Evolutionary conservation across 2,113 vertebrate species (phyloP).

Genomic region (Peucedramus taeniatus): DNA sequence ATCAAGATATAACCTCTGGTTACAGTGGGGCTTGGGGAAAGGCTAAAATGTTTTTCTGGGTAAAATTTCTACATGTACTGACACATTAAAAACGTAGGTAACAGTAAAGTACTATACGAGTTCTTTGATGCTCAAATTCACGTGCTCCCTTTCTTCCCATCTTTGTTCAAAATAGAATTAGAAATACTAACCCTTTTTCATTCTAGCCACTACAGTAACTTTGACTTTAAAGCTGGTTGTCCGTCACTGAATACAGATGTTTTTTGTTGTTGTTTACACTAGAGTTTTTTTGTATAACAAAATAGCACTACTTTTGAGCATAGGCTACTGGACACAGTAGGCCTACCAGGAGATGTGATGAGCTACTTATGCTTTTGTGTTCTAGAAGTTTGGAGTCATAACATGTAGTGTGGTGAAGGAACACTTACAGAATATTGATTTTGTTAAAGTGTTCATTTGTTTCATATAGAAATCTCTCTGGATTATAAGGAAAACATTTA

Average conservation of each 20-base stretch:
- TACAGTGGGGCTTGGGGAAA: background rate
- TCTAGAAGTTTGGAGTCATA: background rate
- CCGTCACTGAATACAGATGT: background rate
- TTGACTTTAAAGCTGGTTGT: background rate
- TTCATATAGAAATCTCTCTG: background rate
- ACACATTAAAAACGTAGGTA: background rate
- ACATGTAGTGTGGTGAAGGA: background rate
- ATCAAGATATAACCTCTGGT: background rate
- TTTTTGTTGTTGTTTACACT: background rate
- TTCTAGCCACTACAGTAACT: background rate
- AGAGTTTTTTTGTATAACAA: background rate
- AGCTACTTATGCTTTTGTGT: background rate
- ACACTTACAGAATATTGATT: background rate
- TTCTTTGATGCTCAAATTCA: background rate
- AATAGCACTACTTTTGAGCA: background rate
- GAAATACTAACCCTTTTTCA: background rate
- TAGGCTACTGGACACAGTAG: background rate
- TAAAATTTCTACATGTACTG: background rate
- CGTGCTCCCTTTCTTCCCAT: background rate
- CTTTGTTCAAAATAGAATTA: background rate
- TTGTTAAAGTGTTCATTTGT: background rate
- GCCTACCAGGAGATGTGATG: background rate
- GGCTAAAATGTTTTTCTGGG: background rate
- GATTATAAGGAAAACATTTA: background rate
- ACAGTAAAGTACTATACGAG: background rate